phyloP scores from a whole-genome alignment of 1,140 invertebrate genomes.

The Ips typographus region DNA sequence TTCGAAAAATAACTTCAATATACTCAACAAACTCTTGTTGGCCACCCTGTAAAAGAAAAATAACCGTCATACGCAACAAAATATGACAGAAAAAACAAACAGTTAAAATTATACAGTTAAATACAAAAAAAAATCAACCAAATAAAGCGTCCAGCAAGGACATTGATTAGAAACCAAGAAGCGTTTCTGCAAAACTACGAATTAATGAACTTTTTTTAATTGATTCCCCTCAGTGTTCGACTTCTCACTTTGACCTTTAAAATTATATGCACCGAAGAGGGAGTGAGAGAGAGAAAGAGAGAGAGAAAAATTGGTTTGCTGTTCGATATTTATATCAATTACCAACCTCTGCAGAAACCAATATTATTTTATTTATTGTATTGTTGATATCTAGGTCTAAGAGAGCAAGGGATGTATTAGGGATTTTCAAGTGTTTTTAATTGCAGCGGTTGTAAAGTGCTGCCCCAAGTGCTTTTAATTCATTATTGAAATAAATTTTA shows the following conservation, averaged over 20 bases:
- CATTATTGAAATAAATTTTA: too few species aligned
- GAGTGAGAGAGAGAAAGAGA: neutral
- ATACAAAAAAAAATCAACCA: neutral
- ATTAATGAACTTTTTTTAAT: constrained; percentile 13
- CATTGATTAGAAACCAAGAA: constrained; percentile 8
- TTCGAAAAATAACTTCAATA: too few species aligned
- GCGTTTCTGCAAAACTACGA: constrained; percentile 8
- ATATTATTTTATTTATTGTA: neutral
- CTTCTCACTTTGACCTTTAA: constrained; percentile 12
- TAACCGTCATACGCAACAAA: too few species aligned
- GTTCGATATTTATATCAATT: constrained; percentile 15
- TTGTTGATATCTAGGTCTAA: neutral
- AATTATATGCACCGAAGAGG: constrained; percentile 16
- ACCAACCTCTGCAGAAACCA: neutral
- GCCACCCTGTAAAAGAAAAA: too few species aligned
- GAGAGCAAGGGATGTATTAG: neutral
- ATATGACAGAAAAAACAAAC: too few species aligned
- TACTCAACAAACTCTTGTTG: too few species aligned
- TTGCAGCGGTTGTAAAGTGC: neutral
- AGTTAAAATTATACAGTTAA: too few species aligned
- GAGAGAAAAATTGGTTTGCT: neutral
- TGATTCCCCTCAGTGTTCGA: neutral
- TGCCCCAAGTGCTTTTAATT: neutral
- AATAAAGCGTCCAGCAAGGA: neutral
- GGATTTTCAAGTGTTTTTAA: neutral